These are phyloP conservation scores for Thera obeliscata DNA, from an alignment of 2,888 invertebrate species.

Conservation along the genomic window DNA sequence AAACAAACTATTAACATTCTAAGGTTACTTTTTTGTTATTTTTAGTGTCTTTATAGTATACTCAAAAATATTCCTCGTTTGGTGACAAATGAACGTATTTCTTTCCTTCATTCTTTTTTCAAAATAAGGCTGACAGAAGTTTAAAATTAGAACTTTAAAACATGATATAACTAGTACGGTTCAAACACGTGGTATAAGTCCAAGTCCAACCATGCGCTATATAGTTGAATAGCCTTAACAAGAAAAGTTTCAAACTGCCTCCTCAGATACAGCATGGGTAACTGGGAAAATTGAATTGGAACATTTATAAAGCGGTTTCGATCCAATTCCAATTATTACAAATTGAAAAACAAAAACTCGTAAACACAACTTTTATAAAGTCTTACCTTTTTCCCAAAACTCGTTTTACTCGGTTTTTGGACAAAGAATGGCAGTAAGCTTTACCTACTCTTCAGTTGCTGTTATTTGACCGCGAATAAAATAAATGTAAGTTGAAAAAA, in stretches of 20 bases:
- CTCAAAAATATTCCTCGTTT: too few species aligned
- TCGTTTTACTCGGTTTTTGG: neutral
- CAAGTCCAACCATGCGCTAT: slow-evolving; percentile 45
- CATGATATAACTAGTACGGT: too few species aligned
- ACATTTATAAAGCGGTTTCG: slow-evolving; percentile 21
- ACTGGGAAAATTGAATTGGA: slow-evolving; percentile 26
- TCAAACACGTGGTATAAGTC: slow-evolving; percentile 40
- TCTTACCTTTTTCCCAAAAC: neutral
- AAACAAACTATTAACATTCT: too few species aligned
- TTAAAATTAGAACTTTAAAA: too few species aligned
- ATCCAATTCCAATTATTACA: slow-evolving; percentile 12
- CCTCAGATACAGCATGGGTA: slow-evolving; percentile 23
- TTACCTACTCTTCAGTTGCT: too few species aligned
- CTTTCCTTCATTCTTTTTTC: too few species aligned
- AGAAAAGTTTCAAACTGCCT: slow-evolving; percentile 51
- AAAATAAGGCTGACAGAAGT: too few species aligned
- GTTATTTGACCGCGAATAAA: too few species aligned
- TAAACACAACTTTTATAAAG: slow-evolving; percentile 5
- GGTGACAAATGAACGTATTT: too few species aligned
- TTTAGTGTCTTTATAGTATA: too few species aligned
- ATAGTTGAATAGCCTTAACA: slow-evolving; percentile 45
- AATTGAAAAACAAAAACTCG: slow-evolving; percentile 14
- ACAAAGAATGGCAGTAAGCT: neutral
- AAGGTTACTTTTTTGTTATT: too few species aligned
- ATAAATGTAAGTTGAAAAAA: too few species aligned